A percentile compares a stretch with the other conserved stretches of the same genome.
Conservation (phyloP, 2,888 invertebrate genomes). For the Folsomia candida region DNA sequence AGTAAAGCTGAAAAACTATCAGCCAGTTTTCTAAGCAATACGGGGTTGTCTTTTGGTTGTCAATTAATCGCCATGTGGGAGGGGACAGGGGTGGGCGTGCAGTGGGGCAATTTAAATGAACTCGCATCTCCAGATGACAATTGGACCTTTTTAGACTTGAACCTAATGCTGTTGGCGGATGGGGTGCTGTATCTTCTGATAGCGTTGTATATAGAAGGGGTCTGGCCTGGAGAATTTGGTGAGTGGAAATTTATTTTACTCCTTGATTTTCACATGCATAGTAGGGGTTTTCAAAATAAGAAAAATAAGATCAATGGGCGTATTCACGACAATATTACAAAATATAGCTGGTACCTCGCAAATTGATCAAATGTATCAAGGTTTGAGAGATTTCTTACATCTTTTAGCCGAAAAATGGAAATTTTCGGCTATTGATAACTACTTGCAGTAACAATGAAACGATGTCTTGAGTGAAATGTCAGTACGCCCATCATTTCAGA, state of each 20-base stretch:
- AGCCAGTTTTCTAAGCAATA: conserved; percentile 69
- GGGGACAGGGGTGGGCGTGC: conserved; percentile 61
- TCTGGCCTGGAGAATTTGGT: conserved; percentile 76
- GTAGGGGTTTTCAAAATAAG: no score
- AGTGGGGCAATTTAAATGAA: conserved; percentile 64
- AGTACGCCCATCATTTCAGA: no score
- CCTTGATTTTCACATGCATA: no score
- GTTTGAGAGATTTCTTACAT: no score
- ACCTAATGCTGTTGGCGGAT: conserved; percentile 70
- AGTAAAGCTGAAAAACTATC: conserved; percentile 61
- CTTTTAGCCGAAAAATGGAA: no score
- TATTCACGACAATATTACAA: no score
- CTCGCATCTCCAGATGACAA: conserved; percentile 65
- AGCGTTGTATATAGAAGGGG: conserved; percentile 80
- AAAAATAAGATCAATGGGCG: no score
- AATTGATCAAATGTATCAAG: no score
- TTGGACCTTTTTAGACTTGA: conserved; percentile 67
- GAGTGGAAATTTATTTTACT: not conserved
- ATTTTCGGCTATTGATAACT: no score
- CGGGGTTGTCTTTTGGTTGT: conserved; percentile 77
- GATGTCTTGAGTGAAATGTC: no score
- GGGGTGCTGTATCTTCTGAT: conserved; percentile 68
- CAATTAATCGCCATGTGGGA: conserved; percentile 71
- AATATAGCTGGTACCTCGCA: no score
- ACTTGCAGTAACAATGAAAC: no score